Conservation (phyloP, 2,888 invertebrate genomes). For the Apamea anceps region DNA sequence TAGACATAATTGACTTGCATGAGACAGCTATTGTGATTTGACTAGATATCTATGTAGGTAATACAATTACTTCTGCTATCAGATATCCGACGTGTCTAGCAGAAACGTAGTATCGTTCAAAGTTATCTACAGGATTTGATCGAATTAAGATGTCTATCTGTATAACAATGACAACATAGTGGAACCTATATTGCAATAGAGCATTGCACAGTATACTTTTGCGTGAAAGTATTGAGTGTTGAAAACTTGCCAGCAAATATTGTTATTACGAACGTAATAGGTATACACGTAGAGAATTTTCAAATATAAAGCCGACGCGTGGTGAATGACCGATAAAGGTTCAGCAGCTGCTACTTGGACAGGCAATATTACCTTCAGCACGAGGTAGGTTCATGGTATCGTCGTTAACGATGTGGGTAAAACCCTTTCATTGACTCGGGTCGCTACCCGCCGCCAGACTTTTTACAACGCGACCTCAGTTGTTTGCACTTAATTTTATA, state of each 20-base stretch:
- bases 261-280: conserved; percentile 68
- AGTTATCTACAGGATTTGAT: conserved; percentile 41
- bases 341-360: conserved; percentile 62
- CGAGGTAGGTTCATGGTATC: conserved; percentile 55
- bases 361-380: conserved; percentile 55
- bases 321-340: conserved; percentile 84
- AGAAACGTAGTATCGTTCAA: conserved; percentile 43
- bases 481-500: conserved; percentile 60
- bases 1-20: conserved; percentile 89
- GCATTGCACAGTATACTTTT: conserved; percentile 71
- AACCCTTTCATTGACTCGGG: conserved; percentile 60
- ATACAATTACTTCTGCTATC: conserved; percentile 68
- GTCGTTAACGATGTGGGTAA: conserved; percentile 58
- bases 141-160: conserved; percentile 46
- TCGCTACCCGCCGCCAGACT: conserved; percentile 44
- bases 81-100: conserved; percentile 55
- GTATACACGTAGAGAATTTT: conserved; percentile 71
- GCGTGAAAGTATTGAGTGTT: conserved; percentile 74
- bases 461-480: conserved; percentile 58
- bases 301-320: conserved; percentile 64
- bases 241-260: conserved; percentile 81
- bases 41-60: conserved; percentile 71
- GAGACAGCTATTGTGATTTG: conserved; percentile 87
- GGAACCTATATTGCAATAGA: conserved; percentile 73
- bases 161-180: conserved; percentile 61